A percentile compares a stretch with the other conserved stretches of the same genome.
phyloP scores from a whole-genome alignment of 2,888 invertebrate genomes.

The Charanyca ferruginea region DNA sequence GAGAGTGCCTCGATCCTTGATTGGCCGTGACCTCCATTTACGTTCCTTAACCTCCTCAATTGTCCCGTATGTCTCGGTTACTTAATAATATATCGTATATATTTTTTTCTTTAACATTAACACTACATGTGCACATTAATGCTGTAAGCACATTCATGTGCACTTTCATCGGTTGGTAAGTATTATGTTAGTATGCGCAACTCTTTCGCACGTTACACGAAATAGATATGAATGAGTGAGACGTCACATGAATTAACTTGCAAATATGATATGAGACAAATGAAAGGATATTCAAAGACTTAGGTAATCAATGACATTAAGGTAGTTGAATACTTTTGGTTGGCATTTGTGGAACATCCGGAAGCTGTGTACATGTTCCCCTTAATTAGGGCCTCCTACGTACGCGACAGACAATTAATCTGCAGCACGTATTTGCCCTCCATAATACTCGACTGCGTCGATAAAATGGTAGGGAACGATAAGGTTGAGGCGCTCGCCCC shows the following conservation, averaged over 20 bases:
- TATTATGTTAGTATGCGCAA: slow-evolving; percentile 56
- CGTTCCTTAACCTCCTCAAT: slow-evolving; percentile 72
- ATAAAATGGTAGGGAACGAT: neutral
- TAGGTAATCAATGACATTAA: slow-evolving; percentile 3
- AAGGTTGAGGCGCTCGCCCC: too few species aligned
- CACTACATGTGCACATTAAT: slow-evolving; percentile 66
- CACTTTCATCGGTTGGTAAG: slow-evolving; percentile 65
- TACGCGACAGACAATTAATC: slow-evolving; percentile 3
- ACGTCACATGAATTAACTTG: slow-evolving; percentile 32
- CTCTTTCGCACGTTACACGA: slow-evolving; percentile 60
- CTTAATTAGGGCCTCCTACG: neutral
- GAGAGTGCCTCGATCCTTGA: slow-evolving; percentile 63
- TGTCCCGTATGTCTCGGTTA: slow-evolving; percentile 69
- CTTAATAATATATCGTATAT: slow-evolving; percentile 62
- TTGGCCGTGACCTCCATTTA: slow-evolving; percentile 75
- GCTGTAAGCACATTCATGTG: slow-evolving; percentile 64
- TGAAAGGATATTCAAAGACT: slow-evolving; percentile 48
- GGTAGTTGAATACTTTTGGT: slow-evolving; percentile 8
- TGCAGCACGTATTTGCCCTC: neutral
- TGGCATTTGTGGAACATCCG: slow-evolving; percentile 24
- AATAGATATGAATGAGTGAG: slow-evolving; percentile 40
- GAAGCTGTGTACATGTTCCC: slow-evolving; percentile 11
- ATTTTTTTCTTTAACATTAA: slow-evolving; percentile 64
- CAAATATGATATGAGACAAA: slow-evolving; percentile 3
- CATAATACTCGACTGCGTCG: too few species aligned